Percentiles rank a stretch among this genome's conserved stretches.
Conservation (phyloP, 2,888 invertebrate species). For the Bembecia ichneumoniformis region DNA sequence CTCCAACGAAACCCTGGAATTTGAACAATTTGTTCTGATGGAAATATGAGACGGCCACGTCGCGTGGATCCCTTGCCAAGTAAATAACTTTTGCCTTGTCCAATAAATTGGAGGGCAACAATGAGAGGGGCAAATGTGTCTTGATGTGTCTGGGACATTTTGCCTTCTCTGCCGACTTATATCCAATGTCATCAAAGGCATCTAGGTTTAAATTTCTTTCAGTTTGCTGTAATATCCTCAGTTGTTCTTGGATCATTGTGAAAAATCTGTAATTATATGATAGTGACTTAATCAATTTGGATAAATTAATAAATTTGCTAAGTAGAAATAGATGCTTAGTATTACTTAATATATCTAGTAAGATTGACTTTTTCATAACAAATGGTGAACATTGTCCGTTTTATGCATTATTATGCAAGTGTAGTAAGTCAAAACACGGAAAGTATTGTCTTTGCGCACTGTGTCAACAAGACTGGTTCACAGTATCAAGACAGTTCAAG, state of each 20-base stretch:
- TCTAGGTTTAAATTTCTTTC: background rate
- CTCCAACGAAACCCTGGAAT: slow-evolving; percentile 72
- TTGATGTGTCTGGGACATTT: slow-evolving; percentile 66
- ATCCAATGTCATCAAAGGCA: background rate
- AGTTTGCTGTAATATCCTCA: background rate
- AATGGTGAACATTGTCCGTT: no score
- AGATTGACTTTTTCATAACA: no score
- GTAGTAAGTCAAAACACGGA: no score
- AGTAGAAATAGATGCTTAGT: no score
- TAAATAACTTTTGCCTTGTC: slow-evolving; percentile 74
- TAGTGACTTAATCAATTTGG: no score
- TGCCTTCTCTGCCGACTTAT: background rate
- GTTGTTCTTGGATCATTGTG: background rate
- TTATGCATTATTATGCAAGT: no score
- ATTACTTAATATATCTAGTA: no score
- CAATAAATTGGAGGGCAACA: slow-evolving; percentile 72
- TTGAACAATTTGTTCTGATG: slow-evolving; percentile 75
- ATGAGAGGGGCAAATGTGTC: slow-evolving; percentile 77
- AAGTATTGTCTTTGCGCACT: no score
- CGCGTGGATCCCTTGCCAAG: slow-evolving; percentile 82
- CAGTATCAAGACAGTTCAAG: no score
- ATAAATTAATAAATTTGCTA: no score
- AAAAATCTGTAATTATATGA: background rate
- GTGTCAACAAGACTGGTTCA: no score
- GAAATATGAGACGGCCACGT: slow-evolving; percentile 81